Evolutionary conservation across 2,888 invertebrate genomes (phyloP), one percentile per base, ranked within the genome.

Genomic region (Aromia moschata): DNA sequence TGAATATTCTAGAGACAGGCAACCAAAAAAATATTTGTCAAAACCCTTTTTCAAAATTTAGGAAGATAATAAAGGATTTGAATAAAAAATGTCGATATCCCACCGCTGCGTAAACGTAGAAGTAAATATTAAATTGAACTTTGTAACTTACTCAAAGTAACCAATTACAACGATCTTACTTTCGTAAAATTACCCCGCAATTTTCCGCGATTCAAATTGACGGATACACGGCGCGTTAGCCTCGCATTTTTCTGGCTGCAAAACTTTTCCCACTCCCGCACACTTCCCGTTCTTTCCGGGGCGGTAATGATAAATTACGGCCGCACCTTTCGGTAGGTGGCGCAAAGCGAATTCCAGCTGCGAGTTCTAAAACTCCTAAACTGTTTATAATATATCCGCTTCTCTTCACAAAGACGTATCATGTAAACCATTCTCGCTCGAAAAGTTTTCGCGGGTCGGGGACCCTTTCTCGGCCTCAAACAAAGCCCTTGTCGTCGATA

Each of bases 291-390:
- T 65, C 65, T 69, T 70, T 68, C 66, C 64, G 57, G 58, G 44
- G 55, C 20, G 17, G 61, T 69, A 70, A 70, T 74, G 73, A 74
- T 74, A 71, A 74, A 74, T 74, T 74, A 73, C 69, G 53, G 69
- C 67, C n/a, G 63, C 65, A 72, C 71, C 71, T 70, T 71, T 71
- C 65, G 69, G 67, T 61, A 68, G 70, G 70, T 68, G 64, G 62
- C 57, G 67, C 62, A 61, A 67, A 70, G 67, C 63, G 67, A 71
- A 72, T 71, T 71, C 68, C 69, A 65, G 68, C 68, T 65, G 65
- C 53, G 68, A 70, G 64, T 69, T 72, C 56, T 60, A 41, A 64
- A 72, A 73, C 65, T 74, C 67, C 68, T 69, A 67, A 71, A 74
- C 72, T 72, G 70, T 71, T 71, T 70, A 72, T 71, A 71, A 72